phyloP scores from a whole-genome alignment of 92 coral and sea anemone species.

The Porites evermanni region DNA sequence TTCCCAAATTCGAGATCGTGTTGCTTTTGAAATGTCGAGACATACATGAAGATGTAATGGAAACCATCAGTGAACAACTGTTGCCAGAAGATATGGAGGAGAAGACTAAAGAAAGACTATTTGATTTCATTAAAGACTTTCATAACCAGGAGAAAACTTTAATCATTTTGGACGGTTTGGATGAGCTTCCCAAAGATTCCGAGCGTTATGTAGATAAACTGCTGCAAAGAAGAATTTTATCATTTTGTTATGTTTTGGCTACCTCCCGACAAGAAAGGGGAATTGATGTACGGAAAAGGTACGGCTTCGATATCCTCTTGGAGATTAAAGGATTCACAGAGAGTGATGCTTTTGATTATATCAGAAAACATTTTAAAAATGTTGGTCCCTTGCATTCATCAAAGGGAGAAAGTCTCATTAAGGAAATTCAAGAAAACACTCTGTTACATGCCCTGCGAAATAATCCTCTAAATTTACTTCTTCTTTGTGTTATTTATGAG shows the following conservation, averaged over 20 bases:
- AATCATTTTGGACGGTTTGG: constrained; percentile 12
- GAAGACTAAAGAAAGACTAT: background rate
- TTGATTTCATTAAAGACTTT: background rate
- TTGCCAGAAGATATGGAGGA: background rate
- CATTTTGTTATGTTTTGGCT: background rate
- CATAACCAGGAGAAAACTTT: constrained; percentile 6
- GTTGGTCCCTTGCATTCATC: background rate
- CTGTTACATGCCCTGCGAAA: background rate
- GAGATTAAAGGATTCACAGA: constrained; percentile 7
- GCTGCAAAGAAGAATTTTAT: constrained; percentile 3
- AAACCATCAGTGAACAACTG: constrained; percentile 3
- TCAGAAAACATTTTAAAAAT: constrained; percentile 1
- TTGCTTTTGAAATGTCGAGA: constrained; percentile 7
- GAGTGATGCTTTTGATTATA: background rate
- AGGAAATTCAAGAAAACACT: background rate
- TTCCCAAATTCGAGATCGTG: background rate
- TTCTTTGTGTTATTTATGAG: constrained; percentile 31
- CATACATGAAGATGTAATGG: background rate
- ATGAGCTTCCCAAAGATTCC: constrained; percentile 6
- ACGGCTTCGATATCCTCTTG: background rate
- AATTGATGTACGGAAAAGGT: constrained; percentile 5
- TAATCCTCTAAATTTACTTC: constrained; percentile 31
- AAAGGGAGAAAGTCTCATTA: constrained; percentile 13
- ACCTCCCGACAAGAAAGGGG: constrained; percentile 8
- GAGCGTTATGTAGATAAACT: background rate